These are phyloP conservation scores for Mayetiola destructor DNA, from an alignment of 2,888 invertebrate species.

Conservation along the genomic window DNA sequence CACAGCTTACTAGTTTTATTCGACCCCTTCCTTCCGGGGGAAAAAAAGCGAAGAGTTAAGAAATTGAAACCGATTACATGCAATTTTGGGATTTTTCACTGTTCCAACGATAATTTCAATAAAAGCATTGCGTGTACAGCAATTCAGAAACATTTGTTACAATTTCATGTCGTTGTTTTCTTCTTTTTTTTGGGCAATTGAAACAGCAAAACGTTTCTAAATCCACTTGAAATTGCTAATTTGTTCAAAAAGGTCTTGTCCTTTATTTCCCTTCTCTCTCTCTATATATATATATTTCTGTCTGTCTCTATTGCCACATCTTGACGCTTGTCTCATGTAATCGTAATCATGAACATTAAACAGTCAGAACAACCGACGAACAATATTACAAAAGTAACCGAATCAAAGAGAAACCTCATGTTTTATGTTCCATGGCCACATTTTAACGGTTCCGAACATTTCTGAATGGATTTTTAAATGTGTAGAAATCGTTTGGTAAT, in stretches of 20 bases:
- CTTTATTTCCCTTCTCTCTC: no score
- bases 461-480: background rate
- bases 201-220: background rate
- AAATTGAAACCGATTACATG: background rate
- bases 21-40: background rate
- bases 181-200: background rate
- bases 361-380: background rate
- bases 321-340: no score
- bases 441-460: background rate
- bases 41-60: background rate
- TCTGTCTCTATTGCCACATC: no score
- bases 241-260: background rate
- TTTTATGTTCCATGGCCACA: background rate
- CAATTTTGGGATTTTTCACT: no score
- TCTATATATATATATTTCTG: no score
- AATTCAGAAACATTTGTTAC: background rate
- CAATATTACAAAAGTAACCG: background rate
- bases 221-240: conserved; percentile 1
- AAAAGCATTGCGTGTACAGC: background rate
- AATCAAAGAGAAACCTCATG: background rate
- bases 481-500: background rate
- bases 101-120: background rate
- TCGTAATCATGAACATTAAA: no score
- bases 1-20: background rate
- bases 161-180: no score